phyloP scores from a whole-genome alignment of 2,888 invertebrate genomes.

The Heliconius charithonia region DNA sequence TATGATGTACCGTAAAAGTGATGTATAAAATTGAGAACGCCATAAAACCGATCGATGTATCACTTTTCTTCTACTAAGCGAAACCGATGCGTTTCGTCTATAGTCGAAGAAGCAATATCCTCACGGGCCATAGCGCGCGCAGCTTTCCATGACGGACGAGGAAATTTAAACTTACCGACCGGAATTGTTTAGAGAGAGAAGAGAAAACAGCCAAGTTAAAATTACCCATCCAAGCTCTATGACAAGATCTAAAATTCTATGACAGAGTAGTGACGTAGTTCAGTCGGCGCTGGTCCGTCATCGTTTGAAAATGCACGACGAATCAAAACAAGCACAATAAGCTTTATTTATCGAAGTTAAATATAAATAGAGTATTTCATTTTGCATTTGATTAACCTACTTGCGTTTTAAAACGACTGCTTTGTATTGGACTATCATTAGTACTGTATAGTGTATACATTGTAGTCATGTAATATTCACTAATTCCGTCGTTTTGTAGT shows the following conservation, averaged over 20 bases:
- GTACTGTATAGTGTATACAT: neutral
- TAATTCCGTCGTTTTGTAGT: neutral
- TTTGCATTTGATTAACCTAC: neutral
- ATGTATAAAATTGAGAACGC: conserved; percentile 11
- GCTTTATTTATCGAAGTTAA: conserved; percentile 21
- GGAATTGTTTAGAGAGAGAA: conserved; percentile 52
- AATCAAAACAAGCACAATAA: conserved; percentile 22
- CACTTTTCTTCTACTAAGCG: conserved; percentile 49
- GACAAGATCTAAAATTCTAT: conserved; percentile 1
- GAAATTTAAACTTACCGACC: conserved; percentile 64
- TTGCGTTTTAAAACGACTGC: neutral
- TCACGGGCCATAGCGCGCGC: conserved; percentile 67
- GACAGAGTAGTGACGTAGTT: neutral
- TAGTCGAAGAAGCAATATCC: conserved; percentile 68
- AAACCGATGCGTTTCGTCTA: conserved; percentile 57
- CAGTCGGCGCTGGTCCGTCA: neutral
- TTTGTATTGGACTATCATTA: neutral
- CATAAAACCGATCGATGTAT: conserved; percentile 29
- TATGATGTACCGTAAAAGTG: neutral
- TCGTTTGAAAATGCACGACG: conserved; percentile 16
- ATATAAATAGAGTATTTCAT: neutral
- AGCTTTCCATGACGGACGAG: conserved; percentile 58
- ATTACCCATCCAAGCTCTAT: neutral
- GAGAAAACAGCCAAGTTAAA: conserved; percentile 4
- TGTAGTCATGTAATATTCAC: neutral